These are phyloP conservation scores for Notospermus geniculatus DNA, from an alignment of 1,140 invertebrate species.

Conservation along the genomic window DNA sequence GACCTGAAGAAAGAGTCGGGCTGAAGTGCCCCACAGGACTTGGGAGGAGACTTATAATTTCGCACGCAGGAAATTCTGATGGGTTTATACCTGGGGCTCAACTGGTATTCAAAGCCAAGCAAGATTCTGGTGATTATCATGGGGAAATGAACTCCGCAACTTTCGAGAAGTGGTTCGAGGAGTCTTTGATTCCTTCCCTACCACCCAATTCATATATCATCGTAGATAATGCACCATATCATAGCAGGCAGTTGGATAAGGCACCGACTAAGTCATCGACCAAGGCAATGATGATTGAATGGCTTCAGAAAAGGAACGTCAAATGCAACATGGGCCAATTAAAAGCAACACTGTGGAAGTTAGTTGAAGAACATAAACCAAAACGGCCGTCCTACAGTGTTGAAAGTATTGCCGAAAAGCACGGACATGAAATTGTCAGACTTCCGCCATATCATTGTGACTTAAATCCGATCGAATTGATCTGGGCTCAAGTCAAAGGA, in stretches of 20 bases:
- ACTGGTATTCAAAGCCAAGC: no score
- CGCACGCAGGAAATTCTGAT: no score
- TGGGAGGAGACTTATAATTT: no score
- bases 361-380: background rate
- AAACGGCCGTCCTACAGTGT: background rate
- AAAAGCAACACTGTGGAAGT: background rate
- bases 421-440: background rate
- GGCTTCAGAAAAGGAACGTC: background rate
- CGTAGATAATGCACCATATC: background rate
- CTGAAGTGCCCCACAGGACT: no score
- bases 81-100: no score
- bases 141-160: background rate
- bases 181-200: background rate
- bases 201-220: no score
- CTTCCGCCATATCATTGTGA: background rate
- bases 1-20: no score
- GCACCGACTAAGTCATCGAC: background rate
- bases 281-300: background rate
- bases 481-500: background rate
- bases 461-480: background rate
- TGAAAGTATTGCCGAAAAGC: background rate
- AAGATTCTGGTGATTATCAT: constrained; percentile 1
- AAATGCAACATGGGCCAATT: background rate
- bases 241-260: background rate
- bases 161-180: background rate